Evolutionary conservation across 1,140 invertebrate species (phyloP).

Genomic region (honey bee (Apis mellifera)): DNA sequence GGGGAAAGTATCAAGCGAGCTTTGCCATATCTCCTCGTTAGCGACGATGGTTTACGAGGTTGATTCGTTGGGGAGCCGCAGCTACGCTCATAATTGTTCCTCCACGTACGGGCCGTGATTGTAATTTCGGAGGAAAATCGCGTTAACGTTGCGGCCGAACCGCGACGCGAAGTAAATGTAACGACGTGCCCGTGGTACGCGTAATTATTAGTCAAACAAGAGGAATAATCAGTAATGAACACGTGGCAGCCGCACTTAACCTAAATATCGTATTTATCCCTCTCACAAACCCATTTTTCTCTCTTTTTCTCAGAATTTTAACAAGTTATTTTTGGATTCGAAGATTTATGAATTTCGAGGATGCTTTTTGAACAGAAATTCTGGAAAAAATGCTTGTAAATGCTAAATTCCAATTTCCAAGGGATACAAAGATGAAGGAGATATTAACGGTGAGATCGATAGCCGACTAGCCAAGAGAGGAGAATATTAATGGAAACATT

Average conservation of each 20-base stretch:
- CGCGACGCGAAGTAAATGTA: slow-evolving; percentile 63
- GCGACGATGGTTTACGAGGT: slow-evolving; percentile 34
- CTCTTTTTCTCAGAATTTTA: too few species aligned
- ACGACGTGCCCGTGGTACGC: slow-evolving; percentile 44
- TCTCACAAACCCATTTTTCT: slow-evolving; percentile 15
- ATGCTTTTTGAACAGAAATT: too few species aligned
- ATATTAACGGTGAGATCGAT: background rate
- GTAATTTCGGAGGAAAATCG: slow-evolving; percentile 64
- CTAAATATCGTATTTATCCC: slow-evolving; percentile 37
- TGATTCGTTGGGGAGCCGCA: slow-evolving; percentile 46
- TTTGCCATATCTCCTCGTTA: slow-evolving; percentile 15
- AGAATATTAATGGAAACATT: slow-evolving; percentile 27
- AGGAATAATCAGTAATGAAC: slow-evolving; percentile 60
- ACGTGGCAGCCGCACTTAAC: slow-evolving; percentile 55
- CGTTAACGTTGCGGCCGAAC: slow-evolving; percentile 60
- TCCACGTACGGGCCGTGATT: slow-evolving; percentile 47
- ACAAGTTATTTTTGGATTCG: too few species aligned
- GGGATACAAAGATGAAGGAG: too few species aligned
- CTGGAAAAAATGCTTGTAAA: too few species aligned
- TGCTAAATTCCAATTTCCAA: too few species aligned
- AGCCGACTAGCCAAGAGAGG: background rate
- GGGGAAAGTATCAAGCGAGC: background rate
- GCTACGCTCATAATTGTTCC: slow-evolving; percentile 52
- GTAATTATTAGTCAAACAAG: slow-evolving; percentile 64
- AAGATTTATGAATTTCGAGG: too few species aligned